Evolutionary conservation across 2,797 vertebrate species (phyloP), one percentile per base, ranked within the genome.

Genomic region (Gymnopithys bicolor): DNA sequence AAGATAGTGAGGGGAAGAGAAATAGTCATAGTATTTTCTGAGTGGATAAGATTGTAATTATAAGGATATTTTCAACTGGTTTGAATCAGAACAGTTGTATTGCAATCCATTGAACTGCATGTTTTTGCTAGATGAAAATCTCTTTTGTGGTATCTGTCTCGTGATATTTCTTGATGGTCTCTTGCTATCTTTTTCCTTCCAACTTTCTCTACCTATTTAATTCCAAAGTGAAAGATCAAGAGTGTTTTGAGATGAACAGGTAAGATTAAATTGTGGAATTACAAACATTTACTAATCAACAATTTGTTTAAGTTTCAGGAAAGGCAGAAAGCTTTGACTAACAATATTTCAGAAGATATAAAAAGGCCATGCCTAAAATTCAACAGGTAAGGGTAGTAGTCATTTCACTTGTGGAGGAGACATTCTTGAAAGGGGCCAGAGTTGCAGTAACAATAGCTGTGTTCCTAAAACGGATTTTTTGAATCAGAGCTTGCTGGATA

Each of bases 231-330:
- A 86, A 66, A 48, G 84, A 81, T 60, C 27, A 69, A 88, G 77
- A 87, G 68, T 77, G n/a, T 90, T 94, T 76, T 82, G 35, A 91
- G 51, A 53, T 75, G 58, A 85, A 33, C 25, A 81, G 52, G 49
- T 52, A 41, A 75, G 84, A 76, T 78, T 70, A 18, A 71, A 83
- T 45, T 89, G 37, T 82, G 32, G 84, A 62, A 35, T 56, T 23
- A 77, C 73, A 64, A 68, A 51, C 35, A 25, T 81, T 82, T 93
- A 70, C 41, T 94, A 87, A 37, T 39, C 12, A 78, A 53, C 18
- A 84, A 74, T 19, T 53, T 88, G 75, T 95, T 95, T 84, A 85
- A 43, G 37, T 86, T 30, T 67, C n/a, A 79, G 58, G 45, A 66
- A 70, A 81, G 25, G 25, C 81, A 90, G 85, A 56, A 19, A 48